Evolutionary conservation across 2,888 invertebrate genomes (phyloP), one percentile per base, ranked within the genome.

Genomic region (Phragmatobia fuliginosa): DNA sequence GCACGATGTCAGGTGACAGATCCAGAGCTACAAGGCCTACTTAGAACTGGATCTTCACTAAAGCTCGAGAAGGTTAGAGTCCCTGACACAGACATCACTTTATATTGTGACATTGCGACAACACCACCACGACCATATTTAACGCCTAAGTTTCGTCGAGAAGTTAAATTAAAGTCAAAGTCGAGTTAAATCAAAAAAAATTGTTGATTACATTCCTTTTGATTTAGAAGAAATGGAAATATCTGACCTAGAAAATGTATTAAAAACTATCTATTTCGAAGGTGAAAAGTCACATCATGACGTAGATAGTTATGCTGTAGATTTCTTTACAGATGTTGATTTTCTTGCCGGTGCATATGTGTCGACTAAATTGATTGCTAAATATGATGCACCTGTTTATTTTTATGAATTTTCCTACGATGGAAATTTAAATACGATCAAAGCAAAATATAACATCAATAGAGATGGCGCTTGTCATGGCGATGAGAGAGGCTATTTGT

Each of bases 401-500:
- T 94, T 96, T 14, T 96, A 96, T 77, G 94, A 95, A 68, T 96
- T 96, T 82, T 90, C 95, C 1, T 96, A 96, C 71, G 94, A 95
- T 59, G 96, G 96, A 4, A 88, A 87, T 21, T 88, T 96, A 5
- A 96, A 96, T 83, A 91, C 94, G 71, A 87, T 93, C 31, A 96
- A 96, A 77, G 92, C 90, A 67, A 83, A 90, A 14, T 82, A 90
- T 18, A 89, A 92, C 38, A 89, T 95, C 21, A 76, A 92, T 1
- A 87, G 94, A 0, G 84, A 89, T 76, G 97, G 96, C 5, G 95
- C 96, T 0, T 95, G 95, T 52, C 97, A 97, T 81, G 95, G 92
- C 0, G 97, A 97, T 76, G 97, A 97, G 0, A 87, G 96, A 0
- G 95, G 95, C 18, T 96, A 96, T 77, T 72, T 97, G 2, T 94